Evolutionary conservation across 2,113 vertebrate genomes (phyloP).

Genomic region (Heloderma charlesbogerti): DNA sequence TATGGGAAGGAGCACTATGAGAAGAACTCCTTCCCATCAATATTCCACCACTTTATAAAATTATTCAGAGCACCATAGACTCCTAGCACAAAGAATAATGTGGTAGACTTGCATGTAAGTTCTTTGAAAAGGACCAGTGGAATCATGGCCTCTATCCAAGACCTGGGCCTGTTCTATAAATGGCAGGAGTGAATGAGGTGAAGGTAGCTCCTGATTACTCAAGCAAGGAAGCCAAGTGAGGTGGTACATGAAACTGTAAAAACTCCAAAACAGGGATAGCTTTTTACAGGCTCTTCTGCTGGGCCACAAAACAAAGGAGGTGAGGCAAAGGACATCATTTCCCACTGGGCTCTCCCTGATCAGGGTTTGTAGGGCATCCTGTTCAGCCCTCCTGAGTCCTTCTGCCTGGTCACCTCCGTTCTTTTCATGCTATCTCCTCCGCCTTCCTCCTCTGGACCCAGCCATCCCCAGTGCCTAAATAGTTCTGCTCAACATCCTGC

Average conservation of each 20-base stretch:
- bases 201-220: not conserved
- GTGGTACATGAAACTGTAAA: not conserved
- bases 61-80: not conserved
- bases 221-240: not conserved
- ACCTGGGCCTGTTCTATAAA: not conserved
- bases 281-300: no score
- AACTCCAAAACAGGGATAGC: not conserved
- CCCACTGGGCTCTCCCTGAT: not conserved
- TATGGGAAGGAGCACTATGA: not conserved
- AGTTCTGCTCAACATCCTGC: not conserved
- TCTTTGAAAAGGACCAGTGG: constrained; percentile 3
- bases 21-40: not conserved
- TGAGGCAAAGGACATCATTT: not conserved
- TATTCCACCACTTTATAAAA: not conserved
- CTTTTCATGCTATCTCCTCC: not conserved
- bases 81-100: not conserved
- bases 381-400: not conserved
- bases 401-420: not conserved
- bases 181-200: not conserved
- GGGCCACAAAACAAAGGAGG: not conserved
- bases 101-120: not conserved
- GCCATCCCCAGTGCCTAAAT: no score
- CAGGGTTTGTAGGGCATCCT: not conserved
- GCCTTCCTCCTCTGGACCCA: not conserved
- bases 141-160: not conserved